These are phyloP conservation scores for human (Homo sapiens) DNA, from an alignment of 2,113 vertebrate genomes.

Conservation along the genomic window DNA sequence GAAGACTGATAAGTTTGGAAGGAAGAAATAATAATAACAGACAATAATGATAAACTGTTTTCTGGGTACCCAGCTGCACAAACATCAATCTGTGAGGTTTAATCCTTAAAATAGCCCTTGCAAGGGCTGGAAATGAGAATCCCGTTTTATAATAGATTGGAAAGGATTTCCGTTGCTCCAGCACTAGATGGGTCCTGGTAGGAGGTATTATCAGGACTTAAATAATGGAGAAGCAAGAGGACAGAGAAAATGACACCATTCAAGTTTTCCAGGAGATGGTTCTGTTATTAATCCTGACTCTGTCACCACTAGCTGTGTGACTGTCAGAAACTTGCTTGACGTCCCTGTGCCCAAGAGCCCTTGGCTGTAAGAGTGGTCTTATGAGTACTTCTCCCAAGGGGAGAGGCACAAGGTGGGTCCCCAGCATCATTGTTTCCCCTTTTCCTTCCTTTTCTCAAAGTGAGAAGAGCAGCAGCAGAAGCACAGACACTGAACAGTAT, in stretches of 20 bases:
- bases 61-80: neutral
- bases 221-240: neutral
- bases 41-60: neutral
- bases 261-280: neutral
- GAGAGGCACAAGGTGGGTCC: accelerated
- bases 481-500: neutral
- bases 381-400: neutral
- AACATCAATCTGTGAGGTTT: neutral
- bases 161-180: neutral
- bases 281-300: neutral
- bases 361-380: accelerated
- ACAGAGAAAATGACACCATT: neutral
- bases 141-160: neutral
- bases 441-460: neutral
- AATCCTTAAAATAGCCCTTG: neutral
- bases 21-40: neutral
- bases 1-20: neutral
- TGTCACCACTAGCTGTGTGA: too few species aligned
- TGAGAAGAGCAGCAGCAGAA: too few species aligned
- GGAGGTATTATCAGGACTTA: neutral
- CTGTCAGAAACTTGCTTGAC: neutral
- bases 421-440: accelerated
- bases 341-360: neutral
- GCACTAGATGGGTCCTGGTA: neutral
- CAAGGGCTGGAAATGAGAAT: neutral